phyloP scores from a whole-genome alignment of 1,140 invertebrate species.

The Papilio polyxenes region DNA sequence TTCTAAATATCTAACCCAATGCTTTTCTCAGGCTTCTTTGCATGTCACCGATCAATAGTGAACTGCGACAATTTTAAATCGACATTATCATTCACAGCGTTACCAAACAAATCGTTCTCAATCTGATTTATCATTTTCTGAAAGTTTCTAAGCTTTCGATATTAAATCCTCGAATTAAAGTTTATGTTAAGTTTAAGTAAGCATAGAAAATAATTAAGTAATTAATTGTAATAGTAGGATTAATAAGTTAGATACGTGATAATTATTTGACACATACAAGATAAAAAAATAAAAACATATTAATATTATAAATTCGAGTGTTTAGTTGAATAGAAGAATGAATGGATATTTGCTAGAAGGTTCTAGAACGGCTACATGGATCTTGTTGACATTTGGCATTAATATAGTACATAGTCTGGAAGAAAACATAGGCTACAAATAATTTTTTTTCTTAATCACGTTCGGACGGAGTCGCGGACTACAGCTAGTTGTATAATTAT shows the following conservation, averaged over 20 bases:
- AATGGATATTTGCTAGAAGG: too few species aligned
- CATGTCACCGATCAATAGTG: slow-evolving; percentile 1
- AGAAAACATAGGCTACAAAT: too few species aligned
- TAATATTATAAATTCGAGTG: too few species aligned
- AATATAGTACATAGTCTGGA: too few species aligned
- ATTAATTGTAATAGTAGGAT: too few species aligned
- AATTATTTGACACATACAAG: not conserved
- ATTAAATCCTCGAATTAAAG: not conserved
- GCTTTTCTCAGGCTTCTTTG: slow-evolving; percentile 50
- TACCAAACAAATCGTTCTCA: not conserved
- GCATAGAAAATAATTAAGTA: not conserved
- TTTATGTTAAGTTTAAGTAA: not conserved
- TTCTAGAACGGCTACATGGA: too few species aligned
- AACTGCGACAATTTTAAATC: not conserved
- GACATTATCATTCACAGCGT: not conserved
- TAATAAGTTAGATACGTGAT: not conserved
- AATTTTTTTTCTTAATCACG: too few species aligned
- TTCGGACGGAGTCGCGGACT: too few species aligned
- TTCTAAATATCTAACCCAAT: slow-evolving; percentile 65
- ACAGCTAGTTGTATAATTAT: too few species aligned
- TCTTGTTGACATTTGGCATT: too few species aligned
- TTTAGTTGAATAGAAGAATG: too few species aligned
- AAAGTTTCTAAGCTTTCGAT: not conserved
- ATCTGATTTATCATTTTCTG: too few species aligned
- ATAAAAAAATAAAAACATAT: not conserved